Evolutionary conservation across 2,113 vertebrate species (phyloP), one percentile per base, ranked within the genome.

Genomic region (Echinops telfairi): DNA sequence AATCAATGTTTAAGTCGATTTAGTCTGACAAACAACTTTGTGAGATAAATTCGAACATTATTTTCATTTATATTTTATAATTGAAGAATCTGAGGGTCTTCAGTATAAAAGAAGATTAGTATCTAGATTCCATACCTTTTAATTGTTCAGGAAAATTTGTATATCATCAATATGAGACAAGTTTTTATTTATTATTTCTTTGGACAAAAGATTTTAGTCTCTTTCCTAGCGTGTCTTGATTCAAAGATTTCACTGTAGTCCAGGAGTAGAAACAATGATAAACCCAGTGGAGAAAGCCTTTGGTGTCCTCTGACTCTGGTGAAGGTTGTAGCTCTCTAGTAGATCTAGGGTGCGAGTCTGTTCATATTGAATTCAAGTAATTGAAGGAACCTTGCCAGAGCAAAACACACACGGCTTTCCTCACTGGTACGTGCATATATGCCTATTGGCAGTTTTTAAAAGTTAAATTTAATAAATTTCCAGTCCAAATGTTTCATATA

Each of bases 401-500:
- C 17, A 57, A 81, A 81, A 23, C 33, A 17, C 23, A 11, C 2
- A 33, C 14, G 11, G 1, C 10, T 16, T 80, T 94, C 40, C 17
- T 88, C 4, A 6, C 64, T 20, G 9, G 33, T 23, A 85, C 4
- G 20, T 64, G 11, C n/a, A 1, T 78, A 23, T 66, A 4, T 71
- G 36, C 17, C 14, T 36, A 81, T 85, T 86, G 77, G 25, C 11
- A 70, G 75, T 70, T 89, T 93, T 78, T 23, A 23, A 91, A 89
- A 82, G 31, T 82, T 95, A 66, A 3, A 27, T 81, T 92, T 89
- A 8, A 87, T 80, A 84, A 84, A 75, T 83, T 90, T 89, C 73
- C 47, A 31, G 12, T 83, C 31, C 86, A 11, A n/a, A 81, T 83
- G 43, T 53, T 47, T 84, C 38, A 64, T 76, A 83, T 4, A 86